These are phyloP conservation scores for Zele albiditarsus DNA, from an alignment of 2,888 invertebrate species.

Conservation along the genomic window DNA sequence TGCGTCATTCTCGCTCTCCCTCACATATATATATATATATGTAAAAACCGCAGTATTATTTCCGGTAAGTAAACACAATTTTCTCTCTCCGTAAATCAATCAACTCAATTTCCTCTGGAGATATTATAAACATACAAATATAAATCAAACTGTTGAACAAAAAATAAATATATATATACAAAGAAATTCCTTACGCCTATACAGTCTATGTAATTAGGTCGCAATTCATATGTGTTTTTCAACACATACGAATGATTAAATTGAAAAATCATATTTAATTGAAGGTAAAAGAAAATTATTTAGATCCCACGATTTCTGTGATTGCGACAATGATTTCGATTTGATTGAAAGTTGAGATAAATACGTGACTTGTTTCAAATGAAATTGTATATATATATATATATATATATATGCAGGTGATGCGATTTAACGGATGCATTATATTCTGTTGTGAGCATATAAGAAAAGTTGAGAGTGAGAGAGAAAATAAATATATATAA, in stretches of 20 bases:
- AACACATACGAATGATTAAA: not conserved
- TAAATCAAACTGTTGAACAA: not conserved
- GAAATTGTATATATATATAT: not conserved
- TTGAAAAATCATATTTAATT: not conserved
- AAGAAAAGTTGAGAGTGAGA: slow-evolving; percentile 41
- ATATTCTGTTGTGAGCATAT: slow-evolving; percentile 51
- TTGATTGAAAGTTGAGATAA: slow-evolving; percentile 7
- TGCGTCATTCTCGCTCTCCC: slow-evolving; percentile 38
- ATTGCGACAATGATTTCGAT: slow-evolving; percentile 13
- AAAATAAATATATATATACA: not conserved
- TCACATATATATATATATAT: not conserved
- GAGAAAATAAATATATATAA: slow-evolving; percentile 23
- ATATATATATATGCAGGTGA: slow-evolving; percentile 48
- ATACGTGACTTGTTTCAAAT: not conserved
- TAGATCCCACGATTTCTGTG: slow-evolving; percentile 10
- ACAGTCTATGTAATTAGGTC: not conserved
- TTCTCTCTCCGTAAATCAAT: not conserved
- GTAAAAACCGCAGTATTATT: not conserved
- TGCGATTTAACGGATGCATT: slow-evolving; percentile 56
- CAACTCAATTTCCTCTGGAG: not conserved
- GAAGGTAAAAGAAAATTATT: not conserved
- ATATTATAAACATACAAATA: not conserved
- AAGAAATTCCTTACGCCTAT: not conserved
- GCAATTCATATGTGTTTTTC: not conserved
- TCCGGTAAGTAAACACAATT: not conserved